Evolutionary conservation across 2,888 invertebrate genomes (phyloP).

Genomic region (Ypsolopha sequella): DNA sequence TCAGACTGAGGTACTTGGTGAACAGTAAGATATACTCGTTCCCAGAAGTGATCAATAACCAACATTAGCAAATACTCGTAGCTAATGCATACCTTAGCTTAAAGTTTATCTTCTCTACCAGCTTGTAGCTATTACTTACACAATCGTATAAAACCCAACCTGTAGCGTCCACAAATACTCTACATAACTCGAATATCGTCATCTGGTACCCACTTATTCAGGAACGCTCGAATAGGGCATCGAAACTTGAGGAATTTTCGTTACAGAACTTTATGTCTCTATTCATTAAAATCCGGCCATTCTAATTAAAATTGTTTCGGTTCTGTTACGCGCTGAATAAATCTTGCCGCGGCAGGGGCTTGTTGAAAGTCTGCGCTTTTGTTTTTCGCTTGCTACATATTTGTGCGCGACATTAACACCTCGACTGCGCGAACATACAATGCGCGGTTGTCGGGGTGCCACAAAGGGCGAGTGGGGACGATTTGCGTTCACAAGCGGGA

Average conservation of each 20-base stretch:
- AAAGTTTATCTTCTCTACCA: too few species aligned
- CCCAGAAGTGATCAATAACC: too few species aligned
- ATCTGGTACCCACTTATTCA: constrained; percentile 50
- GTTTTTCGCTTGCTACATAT: constrained; percentile 42
- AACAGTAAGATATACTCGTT: too few species aligned
- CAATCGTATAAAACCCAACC: neutral
- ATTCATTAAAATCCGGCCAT: constrained; percentile 42
- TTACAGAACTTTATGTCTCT: constrained; percentile 41
- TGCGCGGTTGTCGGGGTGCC: constrained; percentile 25
- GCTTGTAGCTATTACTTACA: neutral
- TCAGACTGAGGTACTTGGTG: too few species aligned
- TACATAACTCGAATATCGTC: constrained; percentile 37
- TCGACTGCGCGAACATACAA: constrained; percentile 25
- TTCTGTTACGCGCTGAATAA: constrained; percentile 38
- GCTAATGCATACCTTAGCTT: too few species aligned
- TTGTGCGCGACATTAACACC: constrained; percentile 47
- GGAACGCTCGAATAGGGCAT: constrained; percentile 36
- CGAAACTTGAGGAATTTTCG: constrained; percentile 27
- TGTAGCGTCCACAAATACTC: constrained; percentile 16
- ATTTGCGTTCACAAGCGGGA: constrained; percentile 27
- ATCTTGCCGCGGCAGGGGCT: constrained; percentile 25
- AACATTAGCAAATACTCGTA: too few species aligned
- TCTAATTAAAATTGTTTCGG: constrained; percentile 56
- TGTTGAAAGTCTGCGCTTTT: constrained; percentile 21
- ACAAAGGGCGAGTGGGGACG: constrained; percentile 34